Evolutionary conservation across 37 sponge, comb jelly and placozoan genomes (phyloP).

Genomic region (Spongilla lacustris): DNA sequence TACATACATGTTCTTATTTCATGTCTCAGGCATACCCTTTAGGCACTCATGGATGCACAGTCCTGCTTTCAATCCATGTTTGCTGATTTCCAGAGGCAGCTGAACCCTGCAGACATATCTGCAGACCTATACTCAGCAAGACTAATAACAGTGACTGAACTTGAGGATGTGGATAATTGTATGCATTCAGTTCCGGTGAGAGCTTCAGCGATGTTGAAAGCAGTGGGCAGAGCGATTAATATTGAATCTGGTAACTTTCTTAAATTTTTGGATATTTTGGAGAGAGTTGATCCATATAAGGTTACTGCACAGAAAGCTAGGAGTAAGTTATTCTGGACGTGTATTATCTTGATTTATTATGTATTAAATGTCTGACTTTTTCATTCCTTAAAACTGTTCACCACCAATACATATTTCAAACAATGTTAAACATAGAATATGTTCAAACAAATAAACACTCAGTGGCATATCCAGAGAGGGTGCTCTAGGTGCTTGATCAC

Average conservation of each 20-base stretch:
- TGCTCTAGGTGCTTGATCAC: no score
- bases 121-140: not conserved
- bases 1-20: slow-evolving; percentile 7
- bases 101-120: not conserved
- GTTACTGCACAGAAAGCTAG: not conserved
- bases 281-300: not conserved
- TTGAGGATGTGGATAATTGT: not conserved
- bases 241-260: not conserved
- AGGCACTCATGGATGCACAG: not conserved
- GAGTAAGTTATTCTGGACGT: not conserved
- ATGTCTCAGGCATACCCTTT: not conserved
- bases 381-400: not conserved
- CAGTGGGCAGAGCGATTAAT: not conserved
- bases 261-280: not conserved
- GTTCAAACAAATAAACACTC: no score
- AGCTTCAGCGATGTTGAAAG: not conserved
- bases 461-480: no score
- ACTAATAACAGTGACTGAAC: not conserved
- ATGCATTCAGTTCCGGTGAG: not conserved
- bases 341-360: no score
- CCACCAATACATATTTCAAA: no score
- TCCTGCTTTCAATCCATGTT: not conserved
- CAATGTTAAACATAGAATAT: no score
- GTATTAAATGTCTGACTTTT: no score
- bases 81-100: not conserved